Evolutionary conservation across 2,113 vertebrate species (phyloP).

Genomic region (Thomomys bottae): DNA sequence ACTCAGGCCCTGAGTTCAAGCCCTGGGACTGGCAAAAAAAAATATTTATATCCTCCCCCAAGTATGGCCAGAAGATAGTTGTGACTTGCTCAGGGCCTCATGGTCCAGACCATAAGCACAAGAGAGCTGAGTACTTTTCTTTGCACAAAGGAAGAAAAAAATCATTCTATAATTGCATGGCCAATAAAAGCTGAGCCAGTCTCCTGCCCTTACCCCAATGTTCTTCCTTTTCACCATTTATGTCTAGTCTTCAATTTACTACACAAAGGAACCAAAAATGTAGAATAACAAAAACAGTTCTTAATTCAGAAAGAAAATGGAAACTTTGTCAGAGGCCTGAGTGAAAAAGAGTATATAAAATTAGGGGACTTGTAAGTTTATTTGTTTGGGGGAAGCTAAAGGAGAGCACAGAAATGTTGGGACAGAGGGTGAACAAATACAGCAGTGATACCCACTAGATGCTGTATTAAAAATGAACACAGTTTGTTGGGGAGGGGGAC

Average conservation of each 20-base stretch:
- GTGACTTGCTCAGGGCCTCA: not conserved
- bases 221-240: not conserved
- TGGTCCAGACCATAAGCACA: not conserved
- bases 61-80: not conserved
- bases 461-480: too few species aligned
- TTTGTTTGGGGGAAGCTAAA: too few species aligned
- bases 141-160: not conserved
- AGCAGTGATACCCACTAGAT: too few species aligned
- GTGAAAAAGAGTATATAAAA: conserved; percentile 13
- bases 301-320: conserved; percentile 20
- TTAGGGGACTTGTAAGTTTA: too few species aligned
- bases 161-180: not conserved
- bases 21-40: too few species aligned
- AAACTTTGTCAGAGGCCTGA: conserved; percentile 40
- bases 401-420: too few species aligned
- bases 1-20: too few species aligned
- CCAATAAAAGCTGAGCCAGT: not conserved
- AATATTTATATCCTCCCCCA: not conserved
- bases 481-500: too few species aligned
- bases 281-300: not conserved
- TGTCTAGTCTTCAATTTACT: not conserved
- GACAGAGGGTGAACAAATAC: too few species aligned
- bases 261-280: conserved; percentile 20
- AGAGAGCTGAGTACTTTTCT: not conserved
- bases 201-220: not conserved